phyloP scores from a whole-genome alignment of 64 coral and sea anemone genomes.

The Montipora foliosa region DNA sequence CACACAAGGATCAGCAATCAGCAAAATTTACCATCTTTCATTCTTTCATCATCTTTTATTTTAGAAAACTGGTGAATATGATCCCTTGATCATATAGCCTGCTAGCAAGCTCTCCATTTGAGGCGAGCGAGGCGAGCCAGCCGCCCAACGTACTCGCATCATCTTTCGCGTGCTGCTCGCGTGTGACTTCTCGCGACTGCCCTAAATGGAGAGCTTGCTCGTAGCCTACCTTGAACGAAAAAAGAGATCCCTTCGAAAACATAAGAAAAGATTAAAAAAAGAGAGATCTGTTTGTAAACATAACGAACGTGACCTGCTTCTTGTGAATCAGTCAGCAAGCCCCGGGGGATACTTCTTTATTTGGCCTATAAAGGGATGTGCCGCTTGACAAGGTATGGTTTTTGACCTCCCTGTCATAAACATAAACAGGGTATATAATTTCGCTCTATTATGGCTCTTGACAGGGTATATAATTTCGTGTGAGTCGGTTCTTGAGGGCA shows the following conservation, averaged over 20 bases:
- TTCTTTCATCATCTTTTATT: slow-evolving; percentile 2
- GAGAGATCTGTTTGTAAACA: background rate
- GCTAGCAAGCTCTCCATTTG: too few species aligned
- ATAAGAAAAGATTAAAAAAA: background rate
- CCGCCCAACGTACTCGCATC: background rate
- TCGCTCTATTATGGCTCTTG: background rate
- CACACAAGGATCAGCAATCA: background rate
- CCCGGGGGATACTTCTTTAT: background rate
- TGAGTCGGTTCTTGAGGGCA: too few species aligned
- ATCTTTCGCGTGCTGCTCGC: background rate
- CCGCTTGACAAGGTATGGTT: background rate
- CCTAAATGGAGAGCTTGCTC: too few species aligned
- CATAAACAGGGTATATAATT: background rate
- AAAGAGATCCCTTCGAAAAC: background rate
- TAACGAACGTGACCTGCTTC: background rate
- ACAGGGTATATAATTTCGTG: too few species aligned
- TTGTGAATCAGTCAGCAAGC: background rate
- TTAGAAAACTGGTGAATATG: background rate
- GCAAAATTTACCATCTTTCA: background rate
- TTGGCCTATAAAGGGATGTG: background rate
- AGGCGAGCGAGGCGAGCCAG: background rate
- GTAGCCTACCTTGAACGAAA: background rate
- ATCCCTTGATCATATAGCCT: background rate
- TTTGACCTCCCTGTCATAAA: too few species aligned
- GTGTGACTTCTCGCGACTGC: background rate